Base-by-base conservation (phyloP, 1,140 invertebrate genomes). In the Lepeophtheirus salmonis region DNA sequence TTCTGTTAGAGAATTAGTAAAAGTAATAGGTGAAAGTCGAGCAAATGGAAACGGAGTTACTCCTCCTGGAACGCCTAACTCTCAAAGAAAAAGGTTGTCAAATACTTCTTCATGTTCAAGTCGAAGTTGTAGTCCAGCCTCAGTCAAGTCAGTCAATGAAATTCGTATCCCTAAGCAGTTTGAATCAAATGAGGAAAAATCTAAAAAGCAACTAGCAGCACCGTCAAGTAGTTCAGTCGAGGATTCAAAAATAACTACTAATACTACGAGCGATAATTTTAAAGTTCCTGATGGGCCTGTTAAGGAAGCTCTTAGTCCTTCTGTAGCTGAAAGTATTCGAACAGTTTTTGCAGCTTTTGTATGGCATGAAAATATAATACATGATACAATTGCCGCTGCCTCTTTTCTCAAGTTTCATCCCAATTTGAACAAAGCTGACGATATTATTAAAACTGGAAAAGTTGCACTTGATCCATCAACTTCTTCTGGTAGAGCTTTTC, bases 301-400 rank as follows among this genome's bases (percentile, higher is more conserved):
- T 0, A 89, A 88, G 69, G 78, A 85, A 65, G 89, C 88, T 0
- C 79, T 95, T 67, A 86, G 89, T 64, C 89, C 91, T 0, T 89
- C 88, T 0, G 82, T 92, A 16, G 90, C 89, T 0, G 90, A 97
- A 70, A 86, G 87, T 67, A 72, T 94, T 2, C 76, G 94, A 3
- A 85, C 89, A 0, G 84, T 95, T 0, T 98, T 97, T 73, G 90
- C 91, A 0, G 89, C 92, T 0, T 83, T 96, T 67, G 71, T 97
- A 1, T 97, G 91, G 91, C 92, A 97, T 70, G 90, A 96, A 76
- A 90, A 88, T 1, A 84, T 97, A 49, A 88, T 95, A 0, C 89
- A 95, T 69, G 92, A 97, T 70, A 90, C 90, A 3, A 96, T 97
- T 83, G 89, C 91, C 0, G 92, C 89, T 68, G 89, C 91, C 0